Evolutionary conservation across 2,113 vertebrate species (phyloP).

Genomic region (Eptesicus fuscus): DNA sequence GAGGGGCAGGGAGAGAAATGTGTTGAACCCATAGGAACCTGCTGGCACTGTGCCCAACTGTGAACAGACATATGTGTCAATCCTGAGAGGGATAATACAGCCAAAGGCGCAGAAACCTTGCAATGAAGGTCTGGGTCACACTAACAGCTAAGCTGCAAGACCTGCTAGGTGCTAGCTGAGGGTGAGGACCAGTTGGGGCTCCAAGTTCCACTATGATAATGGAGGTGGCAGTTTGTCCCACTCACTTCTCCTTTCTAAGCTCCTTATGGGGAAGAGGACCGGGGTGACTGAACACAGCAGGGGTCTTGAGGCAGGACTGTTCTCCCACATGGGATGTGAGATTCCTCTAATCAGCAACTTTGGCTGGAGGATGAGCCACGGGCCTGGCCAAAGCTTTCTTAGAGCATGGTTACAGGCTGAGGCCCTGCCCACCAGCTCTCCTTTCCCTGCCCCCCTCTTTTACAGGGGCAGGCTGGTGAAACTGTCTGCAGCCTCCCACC

Average conservation of each 20-base stretch:
- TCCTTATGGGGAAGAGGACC: neutral
- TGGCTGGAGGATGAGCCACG: fast-evolving
- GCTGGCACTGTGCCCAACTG: neutral
- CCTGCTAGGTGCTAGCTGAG: neutral
- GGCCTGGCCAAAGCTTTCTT: neutral
- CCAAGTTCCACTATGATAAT: fast-evolving
- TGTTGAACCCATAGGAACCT: neutral
- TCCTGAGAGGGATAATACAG: neutral
- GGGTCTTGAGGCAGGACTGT: neutral
- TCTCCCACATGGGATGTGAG: neutral
- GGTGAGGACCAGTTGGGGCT: neutral
- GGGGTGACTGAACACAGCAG: neutral
- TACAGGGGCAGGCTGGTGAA: neutral
- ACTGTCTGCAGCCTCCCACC: neutral
- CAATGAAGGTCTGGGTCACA: neutral
- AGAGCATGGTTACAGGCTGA: neutral
- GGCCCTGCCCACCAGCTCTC: neutral
- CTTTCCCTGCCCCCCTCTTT: neutral
- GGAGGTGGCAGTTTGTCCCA: neutral
- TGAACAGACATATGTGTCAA: neutral
- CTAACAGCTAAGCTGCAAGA: neutral
- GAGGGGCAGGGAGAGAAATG: neutral
- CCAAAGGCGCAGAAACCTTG: neutral
- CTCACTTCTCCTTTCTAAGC: neutral
- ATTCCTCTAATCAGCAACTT: neutral